These are phyloP conservation scores for Turnix velox DNA, from an alignment of 2,113 vertebrate genomes.

Conservation along the genomic window DNA sequence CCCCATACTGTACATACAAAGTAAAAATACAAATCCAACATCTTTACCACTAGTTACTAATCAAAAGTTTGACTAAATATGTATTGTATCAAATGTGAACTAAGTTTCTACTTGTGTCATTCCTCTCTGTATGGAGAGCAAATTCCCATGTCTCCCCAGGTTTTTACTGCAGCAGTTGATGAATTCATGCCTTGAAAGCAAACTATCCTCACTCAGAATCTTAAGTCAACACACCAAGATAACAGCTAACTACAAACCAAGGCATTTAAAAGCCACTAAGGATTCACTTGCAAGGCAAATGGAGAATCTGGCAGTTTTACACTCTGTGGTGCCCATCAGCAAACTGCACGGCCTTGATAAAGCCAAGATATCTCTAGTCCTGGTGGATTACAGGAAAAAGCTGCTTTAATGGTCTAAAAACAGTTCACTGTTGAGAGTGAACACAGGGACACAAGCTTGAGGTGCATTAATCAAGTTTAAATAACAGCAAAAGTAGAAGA, in stretches of 20 bases:
- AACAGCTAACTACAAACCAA: neutral
- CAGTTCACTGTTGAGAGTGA: neutral
- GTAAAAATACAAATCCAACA: neutral
- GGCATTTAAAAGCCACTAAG: neutral
- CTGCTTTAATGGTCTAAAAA: neutral
- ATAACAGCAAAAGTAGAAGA: neutral
- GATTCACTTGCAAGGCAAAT: neutral
- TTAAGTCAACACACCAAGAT: neutral
- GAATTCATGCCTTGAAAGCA: neutral
- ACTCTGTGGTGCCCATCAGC: neutral
- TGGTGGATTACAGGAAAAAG: neutral
- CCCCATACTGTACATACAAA: neutral
- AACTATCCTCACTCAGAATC: neutral
- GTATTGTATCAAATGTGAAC: neutral
- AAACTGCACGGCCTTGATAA: neutral
- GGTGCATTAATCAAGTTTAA: neutral
- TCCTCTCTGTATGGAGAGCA: neutral
- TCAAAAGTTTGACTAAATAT: neutral
- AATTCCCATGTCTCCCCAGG: neutral
- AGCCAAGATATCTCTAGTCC: neutral
- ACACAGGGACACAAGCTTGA: neutral
- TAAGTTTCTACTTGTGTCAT: neutral
- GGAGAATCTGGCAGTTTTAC: accelerated
- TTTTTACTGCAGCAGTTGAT: neutral
- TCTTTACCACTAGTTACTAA: neutral